Base-by-base conservation (phyloP, 2,113 vertebrate species). In the Eulacestoma nigropectus region DNA sequence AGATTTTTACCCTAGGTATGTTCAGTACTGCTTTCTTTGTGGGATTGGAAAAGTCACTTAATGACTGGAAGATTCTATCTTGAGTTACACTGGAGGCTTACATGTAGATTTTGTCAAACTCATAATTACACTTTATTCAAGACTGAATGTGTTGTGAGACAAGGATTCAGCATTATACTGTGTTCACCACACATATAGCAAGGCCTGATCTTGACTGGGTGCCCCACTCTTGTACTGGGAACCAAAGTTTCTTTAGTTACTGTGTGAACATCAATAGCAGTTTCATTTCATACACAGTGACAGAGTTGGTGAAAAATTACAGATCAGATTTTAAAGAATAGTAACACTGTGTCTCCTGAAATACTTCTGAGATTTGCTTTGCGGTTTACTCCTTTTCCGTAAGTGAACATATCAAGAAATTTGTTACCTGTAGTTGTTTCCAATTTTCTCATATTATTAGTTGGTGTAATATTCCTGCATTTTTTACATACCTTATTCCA, bases 131-230 rank as follows among this genome's bases (percentile, higher is more conserved):
- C 7, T 49, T 53, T 4, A 32, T 52, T 65, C 13, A 60, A 47
- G n/a, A 47, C 3, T 27, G 39, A 64, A 64, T 32, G 12, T 49
- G 8, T 17, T 16, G 11, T 46, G 52, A 72, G 29, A 29, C 9
- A 16, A 16, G 29, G n/a, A 26, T 89, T 75, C 41, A 47, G 32
- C 29, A 3, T 30, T 52, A 15, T 15, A 13, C 9, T n/a, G 35
- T 47, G 4, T 59, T 78, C 9, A 35, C 19, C 22, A 44, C 0
- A 0, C 20, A 7, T 29, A 18, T 0, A 1, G 23, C 30, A 80
- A 55, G 41, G 35, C 17, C 27, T 70, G 13, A 27, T 41, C n/a
- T 70, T 75, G 11, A 17, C 13, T 21, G 26, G 7, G 32, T 53
- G 29, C 21, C 7, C 16, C 47, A 7, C 13, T 70, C 32, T 41